phyloP scores from a whole-genome alignment of 2,888 invertebrate species.

The Phaedon cochleariae region DNA sequence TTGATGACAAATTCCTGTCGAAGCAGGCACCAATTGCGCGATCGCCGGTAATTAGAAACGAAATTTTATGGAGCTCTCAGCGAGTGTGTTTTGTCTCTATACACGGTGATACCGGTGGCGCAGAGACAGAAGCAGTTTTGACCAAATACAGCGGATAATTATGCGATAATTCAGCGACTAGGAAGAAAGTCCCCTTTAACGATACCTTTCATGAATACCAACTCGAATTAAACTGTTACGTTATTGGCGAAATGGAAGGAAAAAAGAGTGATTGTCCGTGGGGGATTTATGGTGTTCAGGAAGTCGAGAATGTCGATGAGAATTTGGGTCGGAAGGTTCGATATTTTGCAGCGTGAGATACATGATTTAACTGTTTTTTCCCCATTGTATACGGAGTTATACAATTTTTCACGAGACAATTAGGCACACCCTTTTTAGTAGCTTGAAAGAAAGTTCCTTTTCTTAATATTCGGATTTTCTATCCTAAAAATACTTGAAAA shows the following conservation, averaged over 20 bases:
- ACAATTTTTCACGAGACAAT: no score
- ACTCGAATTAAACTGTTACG: slow-evolving; percentile 30
- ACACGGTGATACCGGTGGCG: slow-evolving; percentile 54
- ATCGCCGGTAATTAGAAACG: slow-evolving; percentile 44
- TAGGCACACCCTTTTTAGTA: no score
- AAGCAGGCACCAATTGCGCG: slow-evolving; percentile 37
- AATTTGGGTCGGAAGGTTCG: neutral
- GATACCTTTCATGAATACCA: slow-evolving; percentile 44
- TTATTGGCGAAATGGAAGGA: slow-evolving; percentile 27
- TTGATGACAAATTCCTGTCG: slow-evolving; percentile 12
- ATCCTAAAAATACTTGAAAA: no score
- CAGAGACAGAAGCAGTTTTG: slow-evolving; percentile 52
- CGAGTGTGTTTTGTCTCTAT: slow-evolving; percentile 45
- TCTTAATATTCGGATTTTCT: no score
- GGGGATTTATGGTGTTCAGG: neutral
- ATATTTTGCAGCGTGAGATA: neutral
- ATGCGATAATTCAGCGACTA: slow-evolving; percentile 45
- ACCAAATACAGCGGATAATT: slow-evolving; percentile 53
- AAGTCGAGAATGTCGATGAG: neutral
- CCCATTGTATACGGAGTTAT: no score
- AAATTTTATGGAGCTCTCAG: slow-evolving; percentile 44
- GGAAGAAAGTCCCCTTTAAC: slow-evolving; percentile 40
- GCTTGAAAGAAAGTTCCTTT: no score
- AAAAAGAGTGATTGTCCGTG: slow-evolving; percentile 1
- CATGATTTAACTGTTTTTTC: neutral